phyloP scores from a whole-genome alignment of 2,113 vertebrate species.

The Catharus bicknelli region DNA sequence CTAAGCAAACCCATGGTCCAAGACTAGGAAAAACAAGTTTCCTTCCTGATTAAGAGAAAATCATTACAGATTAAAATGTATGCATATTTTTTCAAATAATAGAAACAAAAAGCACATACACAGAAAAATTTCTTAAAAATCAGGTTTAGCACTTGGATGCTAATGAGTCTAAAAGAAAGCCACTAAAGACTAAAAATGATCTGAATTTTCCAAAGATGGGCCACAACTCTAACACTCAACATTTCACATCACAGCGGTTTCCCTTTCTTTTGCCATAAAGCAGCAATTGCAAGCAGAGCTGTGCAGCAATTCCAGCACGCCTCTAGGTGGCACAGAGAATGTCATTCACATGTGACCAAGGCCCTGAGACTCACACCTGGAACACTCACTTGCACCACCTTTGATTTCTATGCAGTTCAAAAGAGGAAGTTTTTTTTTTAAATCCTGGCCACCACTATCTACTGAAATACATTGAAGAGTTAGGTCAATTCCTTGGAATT shows the following conservation, averaged over 20 bases:
- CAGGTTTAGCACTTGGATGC: background rate
- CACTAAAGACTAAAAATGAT: background rate
- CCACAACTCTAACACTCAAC: background rate
- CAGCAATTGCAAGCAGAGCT: background rate
- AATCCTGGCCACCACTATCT: background rate
- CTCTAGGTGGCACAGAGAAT: slow-evolving; percentile 49
- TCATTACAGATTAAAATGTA: background rate
- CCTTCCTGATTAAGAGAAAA: background rate
- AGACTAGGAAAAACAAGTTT: background rate
- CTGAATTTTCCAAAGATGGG: background rate
- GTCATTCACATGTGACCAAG: background rate
- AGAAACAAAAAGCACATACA: background rate
- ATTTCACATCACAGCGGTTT: background rate
- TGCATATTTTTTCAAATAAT: background rate
- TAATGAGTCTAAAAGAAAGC: background rate
- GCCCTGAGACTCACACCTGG: background rate
- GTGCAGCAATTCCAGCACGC: background rate
- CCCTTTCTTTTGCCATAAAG: background rate
- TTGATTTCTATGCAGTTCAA: background rate
- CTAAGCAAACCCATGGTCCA: background rate
- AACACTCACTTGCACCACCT: background rate
- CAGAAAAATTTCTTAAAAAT: background rate
- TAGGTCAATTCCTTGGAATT: background rate
- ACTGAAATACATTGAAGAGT: background rate
- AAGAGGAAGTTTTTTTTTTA: background rate